Conservation (phyloP, 2,797 vertebrate genomes). For the Amniataba percoides region DNA sequence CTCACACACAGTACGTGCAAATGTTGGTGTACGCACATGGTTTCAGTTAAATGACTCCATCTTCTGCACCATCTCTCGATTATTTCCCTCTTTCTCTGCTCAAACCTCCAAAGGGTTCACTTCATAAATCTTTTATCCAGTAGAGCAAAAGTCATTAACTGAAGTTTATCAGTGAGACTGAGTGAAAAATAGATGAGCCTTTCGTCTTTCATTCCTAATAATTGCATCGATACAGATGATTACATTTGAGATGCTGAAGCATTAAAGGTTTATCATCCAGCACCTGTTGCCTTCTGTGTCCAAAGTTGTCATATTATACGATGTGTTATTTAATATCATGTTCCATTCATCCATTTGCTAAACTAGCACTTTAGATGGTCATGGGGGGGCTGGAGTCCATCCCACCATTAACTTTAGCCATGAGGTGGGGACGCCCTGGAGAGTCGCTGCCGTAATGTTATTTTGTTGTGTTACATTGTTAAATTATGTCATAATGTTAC, state of each 20-base stretch:
- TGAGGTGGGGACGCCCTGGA: too few species aligned
- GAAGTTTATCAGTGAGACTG: neutral
- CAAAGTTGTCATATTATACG: too few species aligned
- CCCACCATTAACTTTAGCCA: too few species aligned
- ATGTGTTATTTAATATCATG: too few species aligned
- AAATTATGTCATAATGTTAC: too few species aligned
- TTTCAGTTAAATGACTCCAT: neutral
- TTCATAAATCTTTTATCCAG: neutral
- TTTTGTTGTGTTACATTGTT: too few species aligned
- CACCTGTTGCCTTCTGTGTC: neutral
- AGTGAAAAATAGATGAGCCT: slow-evolving; percentile 4
- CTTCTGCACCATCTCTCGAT: neutral
- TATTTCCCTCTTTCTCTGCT: neutral
- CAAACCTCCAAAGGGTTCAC: neutral
- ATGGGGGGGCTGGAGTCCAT: too few species aligned
- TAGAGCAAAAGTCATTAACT: neutral
- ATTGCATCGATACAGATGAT: slow-evolving; percentile 10
- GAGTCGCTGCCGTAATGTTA: too few species aligned
- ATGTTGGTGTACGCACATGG: neutral
- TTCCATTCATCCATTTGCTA: too few species aligned
- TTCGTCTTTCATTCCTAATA: slow-evolving; percentile 13
- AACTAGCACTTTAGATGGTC: too few species aligned
- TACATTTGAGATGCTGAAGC: neutral
- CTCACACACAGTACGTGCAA: neutral
- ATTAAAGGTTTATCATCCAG: neutral